These are phyloP conservation scores for Micropoecilia bifurca DNA, from an alignment of 2,797 vertebrate genomes.

Conservation along the genomic window DNA sequence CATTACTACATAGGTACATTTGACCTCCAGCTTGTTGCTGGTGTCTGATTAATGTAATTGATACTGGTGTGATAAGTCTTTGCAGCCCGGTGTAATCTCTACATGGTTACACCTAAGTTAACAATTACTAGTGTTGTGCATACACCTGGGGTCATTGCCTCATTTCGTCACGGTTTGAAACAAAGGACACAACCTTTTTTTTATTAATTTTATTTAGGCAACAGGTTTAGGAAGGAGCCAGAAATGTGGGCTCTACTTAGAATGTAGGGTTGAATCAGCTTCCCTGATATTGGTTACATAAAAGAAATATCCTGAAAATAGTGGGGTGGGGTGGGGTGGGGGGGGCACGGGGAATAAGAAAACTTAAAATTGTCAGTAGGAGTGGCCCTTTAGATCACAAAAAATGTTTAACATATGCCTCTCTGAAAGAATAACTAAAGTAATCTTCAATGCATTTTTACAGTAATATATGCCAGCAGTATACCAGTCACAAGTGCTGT, in stretches of 20 bases:
- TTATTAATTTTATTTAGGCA: background rate
- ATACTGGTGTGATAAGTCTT: conserved; percentile 57
- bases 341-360: background rate
- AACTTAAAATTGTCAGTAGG: background rate
- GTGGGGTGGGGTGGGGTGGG: too few relatives aligned
- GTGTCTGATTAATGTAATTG: conserved; percentile 62
- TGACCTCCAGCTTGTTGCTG: conserved; percentile 49
- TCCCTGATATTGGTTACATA: background rate
- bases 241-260: background rate
- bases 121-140: conserved; percentile 22
- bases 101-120: conserved; percentile 55
- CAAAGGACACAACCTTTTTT: background rate
- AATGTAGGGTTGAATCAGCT: background rate
- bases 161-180: background rate
- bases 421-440: background rate
- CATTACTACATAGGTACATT: conserved; percentile 39
- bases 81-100: conserved; percentile 61
- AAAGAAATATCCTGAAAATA: background rate
- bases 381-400: background rate
- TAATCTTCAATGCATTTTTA: too few relatives aligned
- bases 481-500: conserved; percentile 17
- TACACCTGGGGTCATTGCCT: background rate
- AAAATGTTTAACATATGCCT: background rate
- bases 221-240: background rate
- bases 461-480: conserved; percentile 20